A percentile compares a stretch with the other conserved stretches of the same genome.
Conservation (phyloP, 2,797 vertebrate genomes). For the Synaphobranchus kaupii region DNA sequence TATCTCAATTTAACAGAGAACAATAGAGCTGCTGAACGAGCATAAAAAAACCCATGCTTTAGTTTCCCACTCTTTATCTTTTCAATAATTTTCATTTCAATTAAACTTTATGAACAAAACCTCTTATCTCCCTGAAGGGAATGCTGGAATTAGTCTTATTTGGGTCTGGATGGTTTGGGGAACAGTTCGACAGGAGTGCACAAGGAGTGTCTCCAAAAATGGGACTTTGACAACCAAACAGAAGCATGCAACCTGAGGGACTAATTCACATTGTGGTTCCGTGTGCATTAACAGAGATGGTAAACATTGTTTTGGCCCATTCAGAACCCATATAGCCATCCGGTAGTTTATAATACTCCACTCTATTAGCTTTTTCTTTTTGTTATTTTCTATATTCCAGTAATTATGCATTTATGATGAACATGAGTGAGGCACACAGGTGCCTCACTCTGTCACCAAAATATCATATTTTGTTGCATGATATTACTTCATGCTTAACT, state of each 20-base stretch:
- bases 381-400: background rate
- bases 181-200: constrained; percentile 1
- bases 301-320: background rate
- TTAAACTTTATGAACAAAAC: constrained; percentile 17
- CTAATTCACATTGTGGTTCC: background rate
- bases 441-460: background rate
- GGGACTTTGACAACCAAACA: background rate
- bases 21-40: background rate
- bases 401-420: background rate
- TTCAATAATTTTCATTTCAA: constrained; percentile 28
- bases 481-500: background rate
- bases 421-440: no score
- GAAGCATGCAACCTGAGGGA: background rate
- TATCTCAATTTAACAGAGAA: background rate
- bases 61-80: background rate
- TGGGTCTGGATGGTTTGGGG: background rate
- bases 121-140: constrained; percentile 7
- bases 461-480: background rate
- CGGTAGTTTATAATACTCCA: background rate
- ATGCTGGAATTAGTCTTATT: constrained; percentile 20
- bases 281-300: background rate
- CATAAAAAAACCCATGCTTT: background rate
- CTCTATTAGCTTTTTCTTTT: background rate
- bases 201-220: constrained; percentile 10
- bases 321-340: background rate